Percentiles rank a stretch among this genome's conserved stretches.
Conservation (phyloP, 2,797 vertebrate species). For the Eupleurogrammus muticus region DNA sequence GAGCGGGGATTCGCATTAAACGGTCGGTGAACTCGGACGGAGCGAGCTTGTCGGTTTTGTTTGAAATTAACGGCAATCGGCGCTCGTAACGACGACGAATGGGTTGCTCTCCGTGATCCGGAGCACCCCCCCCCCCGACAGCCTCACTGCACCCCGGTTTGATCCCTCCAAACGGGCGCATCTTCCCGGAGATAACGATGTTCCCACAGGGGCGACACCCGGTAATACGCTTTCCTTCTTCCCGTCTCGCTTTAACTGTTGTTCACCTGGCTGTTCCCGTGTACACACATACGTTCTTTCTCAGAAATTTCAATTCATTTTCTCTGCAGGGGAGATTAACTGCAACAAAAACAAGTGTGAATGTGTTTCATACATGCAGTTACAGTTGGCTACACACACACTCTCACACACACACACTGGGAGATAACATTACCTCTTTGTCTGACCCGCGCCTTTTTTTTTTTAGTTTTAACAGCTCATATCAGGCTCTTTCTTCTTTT, state of each 20-base stretch:
- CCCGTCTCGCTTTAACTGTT: slow-evolving; percentile 16
- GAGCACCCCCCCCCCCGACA: slow-evolving; percentile 32
- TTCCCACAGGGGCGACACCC: slow-evolving; percentile 96
- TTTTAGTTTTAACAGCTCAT: slow-evolving; percentile 27
- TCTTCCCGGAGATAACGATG: slow-evolving; percentile 85
- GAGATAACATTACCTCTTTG: slow-evolving; percentile 41
- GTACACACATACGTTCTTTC: not conserved
- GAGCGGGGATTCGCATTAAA: slow-evolving; percentile 53
- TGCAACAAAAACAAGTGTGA: too few relatives aligned
- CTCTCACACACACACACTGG: not conserved
- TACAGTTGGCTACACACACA: too few relatives aligned
- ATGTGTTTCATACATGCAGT: too few relatives aligned
- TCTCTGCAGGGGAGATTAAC: too few relatives aligned
- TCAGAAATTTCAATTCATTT: too few relatives aligned
- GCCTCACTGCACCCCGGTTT: slow-evolving; percentile 28
- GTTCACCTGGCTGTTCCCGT: slow-evolving; percentile 30
- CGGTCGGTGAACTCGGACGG: slow-evolving; percentile 47
- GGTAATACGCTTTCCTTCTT: slow-evolving; percentile 81
- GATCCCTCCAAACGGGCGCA: slow-evolving; percentile 65
- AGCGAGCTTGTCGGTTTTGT: slow-evolving; percentile 39
- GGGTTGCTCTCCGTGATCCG: slow-evolving; percentile 71
- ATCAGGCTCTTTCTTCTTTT: slow-evolving; percentile 17
- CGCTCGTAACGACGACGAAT: slow-evolving; percentile 60
- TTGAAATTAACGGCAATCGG: slow-evolving; percentile 49
- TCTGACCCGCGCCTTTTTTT: slow-evolving; percentile 26